phyloP scores from a whole-genome alignment of 1,140 invertebrate species.

The Caerostris darwini region DNA sequence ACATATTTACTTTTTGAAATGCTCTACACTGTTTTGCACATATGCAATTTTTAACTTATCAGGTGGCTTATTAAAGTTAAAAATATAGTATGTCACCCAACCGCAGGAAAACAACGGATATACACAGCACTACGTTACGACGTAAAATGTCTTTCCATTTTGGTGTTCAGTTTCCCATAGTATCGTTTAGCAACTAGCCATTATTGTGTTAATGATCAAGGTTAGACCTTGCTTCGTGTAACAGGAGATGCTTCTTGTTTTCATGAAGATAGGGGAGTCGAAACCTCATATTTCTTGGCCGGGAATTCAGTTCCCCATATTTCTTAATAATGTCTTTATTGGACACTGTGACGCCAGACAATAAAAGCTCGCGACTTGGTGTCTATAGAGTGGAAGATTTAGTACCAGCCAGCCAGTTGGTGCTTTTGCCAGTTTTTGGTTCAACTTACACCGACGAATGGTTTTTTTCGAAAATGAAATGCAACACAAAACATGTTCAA shows the following conservation, averaged over 20 bases:
- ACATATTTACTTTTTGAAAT: too few relatives aligned
- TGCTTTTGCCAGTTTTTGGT: too few relatives aligned
- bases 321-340: neutral
- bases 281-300: neutral
- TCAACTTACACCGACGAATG: too few relatives aligned
- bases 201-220: neutral
- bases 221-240: neutral
- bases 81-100: too few relatives aligned
- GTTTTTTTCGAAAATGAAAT: too few relatives aligned
- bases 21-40: too few relatives aligned
- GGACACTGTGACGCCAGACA: constrained; percentile 18
- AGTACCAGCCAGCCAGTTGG: neutral
- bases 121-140: neutral
- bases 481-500: too few relatives aligned
- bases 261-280: neutral
- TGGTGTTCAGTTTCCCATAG: neutral
- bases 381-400: neutral
- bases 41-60: too few relatives aligned
- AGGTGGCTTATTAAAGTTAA: too few relatives aligned
- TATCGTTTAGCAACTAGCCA: neutral
- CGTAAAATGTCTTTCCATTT: neutral
- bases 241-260: neutral
- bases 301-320: neutral
- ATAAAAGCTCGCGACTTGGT: neutral
- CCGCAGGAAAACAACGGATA: too few relatives aligned